Base-by-base conservation (phyloP, 2,113 vertebrate species). In the Eretmochelys imbricata region DNA sequence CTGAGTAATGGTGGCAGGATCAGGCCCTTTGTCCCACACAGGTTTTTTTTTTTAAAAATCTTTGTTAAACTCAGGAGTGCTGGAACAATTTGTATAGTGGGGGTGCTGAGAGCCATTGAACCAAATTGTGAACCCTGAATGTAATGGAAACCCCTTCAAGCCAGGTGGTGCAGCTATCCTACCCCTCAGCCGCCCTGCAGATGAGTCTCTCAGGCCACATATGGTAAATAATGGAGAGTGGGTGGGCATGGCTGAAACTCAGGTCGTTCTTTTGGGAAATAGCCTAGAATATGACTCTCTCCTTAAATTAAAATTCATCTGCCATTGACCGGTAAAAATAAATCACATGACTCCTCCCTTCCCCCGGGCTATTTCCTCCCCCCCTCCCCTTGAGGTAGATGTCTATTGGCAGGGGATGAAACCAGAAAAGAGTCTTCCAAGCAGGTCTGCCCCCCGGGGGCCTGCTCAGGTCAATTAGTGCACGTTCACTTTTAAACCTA, bases 321-420 rank as follows among this genome's bases (percentile, higher is more conserved):
- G 82, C 0, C 3, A 90, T 75, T 65, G 59, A 38, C 80, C 91
- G 92, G 72, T 89, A 48, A 51, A 38, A 17, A 89, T 91, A 69
- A 78, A 83, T 94, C 35, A 55, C 84, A 55, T 1, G 76, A 84
- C 90, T 96, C 91, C 90, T 97, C 95, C 88, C 69, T 42, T 1
- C 80, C 92, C 80, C 62, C 87, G 87, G 3, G 4, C 90, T 10
- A 4, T 57, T 88, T n/a, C 57, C 48, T 48, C 49, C 54, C 69
- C 57, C 81, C 89, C 25, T 87, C 93, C 82, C 96, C 97, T 94
- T 99, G 99, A 99, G 99, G 99, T 99, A 99, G 99, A 99, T 98
- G 94, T 98, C 95, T 95, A 98, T 97, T 84, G 96, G 98, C 97
- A 96, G 98, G 97, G 98, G 98, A 97, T 81, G 97, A 19, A 97